These are phyloP conservation scores for Drosophila virilis DNA, from an alignment of 1,140 invertebrate genomes.

Conservation along the genomic window DNA sequence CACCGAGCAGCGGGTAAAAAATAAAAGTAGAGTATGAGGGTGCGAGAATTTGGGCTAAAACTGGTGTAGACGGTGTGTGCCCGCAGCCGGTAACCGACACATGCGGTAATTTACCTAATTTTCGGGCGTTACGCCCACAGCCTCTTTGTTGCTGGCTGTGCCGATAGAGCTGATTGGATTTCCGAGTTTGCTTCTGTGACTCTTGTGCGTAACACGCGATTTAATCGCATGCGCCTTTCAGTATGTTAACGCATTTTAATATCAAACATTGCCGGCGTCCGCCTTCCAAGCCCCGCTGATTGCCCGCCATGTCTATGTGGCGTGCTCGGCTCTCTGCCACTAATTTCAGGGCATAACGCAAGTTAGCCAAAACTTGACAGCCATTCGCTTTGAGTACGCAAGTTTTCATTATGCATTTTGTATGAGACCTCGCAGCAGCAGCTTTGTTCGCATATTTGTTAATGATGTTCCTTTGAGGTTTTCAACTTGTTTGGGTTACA, in stretches of 20 bases:
- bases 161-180: slow-evolving; percentile 62
- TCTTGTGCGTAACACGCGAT: slow-evolving; percentile 32
- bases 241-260: slow-evolving; percentile 70
- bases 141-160: slow-evolving; percentile 15
- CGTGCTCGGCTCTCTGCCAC: background rate
- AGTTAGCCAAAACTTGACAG: slow-evolving; percentile 23
- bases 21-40: background rate
- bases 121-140: slow-evolving; percentile 46
- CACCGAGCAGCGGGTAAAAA: slow-evolving; percentile 3
- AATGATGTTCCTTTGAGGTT: slow-evolving; percentile 27
- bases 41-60: slow-evolving; percentile 9
- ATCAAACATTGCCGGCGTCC: slow-evolving; percentile 40
- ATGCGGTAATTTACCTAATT: slow-evolving; percentile 77
- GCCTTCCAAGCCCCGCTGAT: slow-evolving; percentile 1
- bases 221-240: slow-evolving; percentile 66
- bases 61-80: slow-evolving; percentile 10
- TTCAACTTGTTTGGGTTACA: slow-evolving; percentile 9
- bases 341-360: slow-evolving; percentile 45
- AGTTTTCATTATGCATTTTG: slow-evolving; percentile 56
- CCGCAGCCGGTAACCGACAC: slow-evolving; percentile 57
- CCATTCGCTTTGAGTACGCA: slow-evolving; percentile 35
- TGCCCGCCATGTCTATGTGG: background rate
- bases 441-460: slow-evolving; percentile 11
- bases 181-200: slow-evolving; percentile 31
- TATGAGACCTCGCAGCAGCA: slow-evolving; percentile 16